Evolutionary conservation across 2,888 invertebrate genomes (phyloP).

Genomic region (Venustoraphidia nigricollis): DNA sequence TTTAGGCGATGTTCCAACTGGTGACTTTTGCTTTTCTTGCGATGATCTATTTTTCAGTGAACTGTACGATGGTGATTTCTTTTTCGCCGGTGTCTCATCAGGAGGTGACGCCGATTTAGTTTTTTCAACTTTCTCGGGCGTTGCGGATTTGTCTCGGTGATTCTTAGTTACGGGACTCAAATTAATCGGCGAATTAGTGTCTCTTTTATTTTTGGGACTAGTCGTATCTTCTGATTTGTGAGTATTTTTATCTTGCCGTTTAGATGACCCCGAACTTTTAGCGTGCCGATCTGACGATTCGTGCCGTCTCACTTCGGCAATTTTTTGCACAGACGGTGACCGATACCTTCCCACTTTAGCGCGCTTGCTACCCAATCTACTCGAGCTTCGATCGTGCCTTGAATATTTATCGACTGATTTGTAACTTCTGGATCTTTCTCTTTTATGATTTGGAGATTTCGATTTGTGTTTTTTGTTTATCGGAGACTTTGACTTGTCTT

Average conservation of each 20-base stretch:
- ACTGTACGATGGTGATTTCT: too few relatives aligned
- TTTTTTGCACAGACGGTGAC: too few relatives aligned
- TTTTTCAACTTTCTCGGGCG: slow-evolving; percentile 5
- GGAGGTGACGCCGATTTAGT: slow-evolving; percentile 9
- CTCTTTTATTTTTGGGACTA: slow-evolving; percentile 1
- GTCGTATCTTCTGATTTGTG: slow-evolving; percentile 3
- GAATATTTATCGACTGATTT: slow-evolving; percentile 3
- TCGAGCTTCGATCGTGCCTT: background rate
- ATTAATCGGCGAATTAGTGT: background rate
- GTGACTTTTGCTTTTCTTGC: too few relatives aligned
- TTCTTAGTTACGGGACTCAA: slow-evolving; percentile 2
- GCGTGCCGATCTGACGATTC: background rate
- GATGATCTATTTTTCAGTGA: too few relatives aligned
- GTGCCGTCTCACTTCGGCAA: too few relatives aligned
- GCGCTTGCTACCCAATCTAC: background rate
- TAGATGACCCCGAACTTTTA: slow-evolving; percentile 1
- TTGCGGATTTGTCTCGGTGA: slow-evolving; percentile 2
- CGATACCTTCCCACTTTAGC: background rate
- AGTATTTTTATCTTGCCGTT: slow-evolving; percentile 2
- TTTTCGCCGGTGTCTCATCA: slow-evolving; percentile 1
- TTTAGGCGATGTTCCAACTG: too few relatives aligned
- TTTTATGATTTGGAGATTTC: background rate
- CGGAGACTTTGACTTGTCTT: background rate
- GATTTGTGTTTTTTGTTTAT: background rate
- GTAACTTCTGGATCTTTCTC: slow-evolving; percentile 2